Base-by-base conservation (phyloP, 1,140 invertebrate species). In the Akabosia matsudoensis region DNA sequence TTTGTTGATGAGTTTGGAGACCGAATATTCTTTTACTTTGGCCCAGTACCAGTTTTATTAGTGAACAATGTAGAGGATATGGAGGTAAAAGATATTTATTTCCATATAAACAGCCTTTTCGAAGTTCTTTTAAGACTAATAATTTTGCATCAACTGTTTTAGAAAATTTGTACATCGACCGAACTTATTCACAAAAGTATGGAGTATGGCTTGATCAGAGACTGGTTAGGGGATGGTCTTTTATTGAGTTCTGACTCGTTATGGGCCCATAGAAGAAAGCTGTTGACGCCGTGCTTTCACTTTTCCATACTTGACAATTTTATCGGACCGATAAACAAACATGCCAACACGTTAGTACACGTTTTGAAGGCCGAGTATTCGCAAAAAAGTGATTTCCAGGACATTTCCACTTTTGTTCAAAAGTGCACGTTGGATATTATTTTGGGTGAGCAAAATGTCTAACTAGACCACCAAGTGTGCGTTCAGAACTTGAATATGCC, bases 401-500 rank as follows among this genome's bases (percentile, higher is more conserved):
- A 73, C 33, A 33, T 73, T 2, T 37, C 16, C 18, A 4, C 1
- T 24, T 73, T 73, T 51, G 26, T 73, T 22, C 18, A 33, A 34
- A 73, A 33, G 51, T 73, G 71, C 10, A 26, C 71, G 22, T 73
- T 73, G 71, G 71, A 73, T 45, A 73, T 73, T 13, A 73, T 73
- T n/a, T n/a, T n/a, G 7, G 7, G 45, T 51, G 18, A 7, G 7
- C 18, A 67, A 28, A 13, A 10, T 10, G 7, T 13, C 45, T 13
- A 13, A 51, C 45, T 10, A 18, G 18, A 7, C 45, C 18, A 51
- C 45, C 18, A n/a, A 18, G 7, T 10, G 18, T 18, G 10, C 18
- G 18, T 18, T 51, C 45, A 51, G 45, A 67, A 13, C 13, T 14
- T 14, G 45, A 28, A 67, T n/a, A n/a, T n/a, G n/a, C n/a, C n/a